Percentiles rank a stretch among this genome's conserved stretches.
Conservation (phyloP, 2,113 vertebrate species). For the Gavialis gangeticus region DNA sequence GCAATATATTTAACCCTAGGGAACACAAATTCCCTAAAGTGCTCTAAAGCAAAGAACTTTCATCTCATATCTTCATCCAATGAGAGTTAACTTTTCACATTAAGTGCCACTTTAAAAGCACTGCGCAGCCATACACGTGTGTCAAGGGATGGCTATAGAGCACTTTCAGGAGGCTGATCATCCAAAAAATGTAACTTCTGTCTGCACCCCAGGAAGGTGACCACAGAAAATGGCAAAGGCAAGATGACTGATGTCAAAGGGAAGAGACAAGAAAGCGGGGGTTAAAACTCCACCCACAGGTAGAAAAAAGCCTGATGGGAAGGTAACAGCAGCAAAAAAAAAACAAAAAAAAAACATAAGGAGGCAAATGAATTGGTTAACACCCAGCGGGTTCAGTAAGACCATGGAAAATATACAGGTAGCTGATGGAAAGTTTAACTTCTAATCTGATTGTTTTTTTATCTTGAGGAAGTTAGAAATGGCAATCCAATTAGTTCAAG, state of each 20-base stretch:
- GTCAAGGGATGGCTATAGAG: too few species aligned
- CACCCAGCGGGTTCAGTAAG: not conserved
- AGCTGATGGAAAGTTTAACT: not conserved
- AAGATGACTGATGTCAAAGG: not conserved
- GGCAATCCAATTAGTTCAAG: accelerated
- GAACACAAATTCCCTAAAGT: too few species aligned
- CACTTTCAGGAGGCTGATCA: too few species aligned
- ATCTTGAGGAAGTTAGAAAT: accelerated
- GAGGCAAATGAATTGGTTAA: not conserved
- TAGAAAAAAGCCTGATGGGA: accelerated
- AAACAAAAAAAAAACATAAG: not conserved
- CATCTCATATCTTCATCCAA: too few species aligned
- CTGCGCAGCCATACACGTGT: too few species aligned
- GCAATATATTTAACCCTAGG: too few species aligned
- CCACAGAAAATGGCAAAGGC: not conserved
- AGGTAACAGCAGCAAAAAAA: not conserved
- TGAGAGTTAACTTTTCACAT: too few species aligned
- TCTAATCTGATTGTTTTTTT: not conserved
- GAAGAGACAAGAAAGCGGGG: not conserved
- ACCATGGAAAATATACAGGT: not conserved
- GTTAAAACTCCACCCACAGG: not conserved
- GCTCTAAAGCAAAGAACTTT: too few species aligned
- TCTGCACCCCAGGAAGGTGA: not conserved
- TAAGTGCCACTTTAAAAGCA: too few species aligned
- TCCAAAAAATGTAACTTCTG: not conserved